Evolutionary conservation across 2,888 invertebrate genomes (phyloP).

Genomic region (Pantelozetes paolii): DNA sequence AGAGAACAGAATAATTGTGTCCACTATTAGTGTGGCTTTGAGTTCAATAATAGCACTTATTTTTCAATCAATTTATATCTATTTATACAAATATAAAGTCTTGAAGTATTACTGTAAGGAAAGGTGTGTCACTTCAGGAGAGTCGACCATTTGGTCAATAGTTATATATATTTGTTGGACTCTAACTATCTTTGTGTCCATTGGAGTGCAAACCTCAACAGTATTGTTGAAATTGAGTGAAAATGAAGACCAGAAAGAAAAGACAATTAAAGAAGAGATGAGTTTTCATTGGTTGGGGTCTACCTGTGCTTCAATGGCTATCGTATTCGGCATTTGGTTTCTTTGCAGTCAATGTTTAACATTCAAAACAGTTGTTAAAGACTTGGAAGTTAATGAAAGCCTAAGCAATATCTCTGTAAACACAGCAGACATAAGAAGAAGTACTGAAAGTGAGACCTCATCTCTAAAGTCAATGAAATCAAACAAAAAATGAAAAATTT

Average conservation of each 20-base stretch:
- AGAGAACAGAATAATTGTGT: not conserved
- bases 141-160: not conserved
- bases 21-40: not conserved
- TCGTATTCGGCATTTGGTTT: constrained; percentile 1
- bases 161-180: too few relatives aligned
- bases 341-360: too few relatives aligned
- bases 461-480: too few relatives aligned
- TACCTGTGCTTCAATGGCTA: not conserved
- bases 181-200: not conserved
- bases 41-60: not conserved
- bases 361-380: too few relatives aligned
- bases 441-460: too few relatives aligned
- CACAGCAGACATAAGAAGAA: too few relatives aligned
- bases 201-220: not conserved
- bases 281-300: not conserved
- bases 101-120: not conserved
- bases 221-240: too few relatives aligned
- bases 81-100: not conserved
- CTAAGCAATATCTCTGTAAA: too few relatives aligned
- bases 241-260: too few relatives aligned
- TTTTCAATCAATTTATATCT: not conserved
- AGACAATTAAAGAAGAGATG: not conserved
- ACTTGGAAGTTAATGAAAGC: too few relatives aligned
- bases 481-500: too few relatives aligned
- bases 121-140: not conserved